A percentile compares a stretch with the other conserved stretches of the same genome.
Evolutionary conservation across 2,888 invertebrate species (phyloP).

Genomic region (Watsonalla cultraria): DNA sequence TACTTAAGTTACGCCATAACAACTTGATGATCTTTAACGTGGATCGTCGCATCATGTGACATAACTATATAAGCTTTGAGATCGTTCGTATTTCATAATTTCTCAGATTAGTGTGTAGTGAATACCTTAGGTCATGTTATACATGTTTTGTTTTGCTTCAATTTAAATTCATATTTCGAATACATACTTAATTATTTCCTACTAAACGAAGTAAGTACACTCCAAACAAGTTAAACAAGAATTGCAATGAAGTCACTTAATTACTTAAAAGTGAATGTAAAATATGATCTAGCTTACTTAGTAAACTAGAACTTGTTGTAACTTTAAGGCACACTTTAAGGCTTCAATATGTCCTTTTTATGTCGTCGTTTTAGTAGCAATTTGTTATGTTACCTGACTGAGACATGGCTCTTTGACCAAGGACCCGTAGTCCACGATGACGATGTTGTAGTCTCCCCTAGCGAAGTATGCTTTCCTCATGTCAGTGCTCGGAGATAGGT

Average conservation of each 20-base stretch:
- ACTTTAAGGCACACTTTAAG: too few relatives aligned
- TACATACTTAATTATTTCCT: neutral
- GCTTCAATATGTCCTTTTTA: too few relatives aligned
- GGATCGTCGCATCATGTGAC: too few relatives aligned
- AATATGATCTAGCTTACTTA: neutral
- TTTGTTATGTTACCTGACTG: conserved; percentile 77
- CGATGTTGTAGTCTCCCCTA: conserved; percentile 89
- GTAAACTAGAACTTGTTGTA: neutral
- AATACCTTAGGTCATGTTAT: too few relatives aligned
- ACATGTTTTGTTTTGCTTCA: too few relatives aligned
- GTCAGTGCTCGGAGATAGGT: conserved; percentile 90
- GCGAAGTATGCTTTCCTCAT: conserved; percentile 90
- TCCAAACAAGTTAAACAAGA: neutral
- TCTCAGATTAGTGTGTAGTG: too few relatives aligned
- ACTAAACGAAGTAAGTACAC: neutral
- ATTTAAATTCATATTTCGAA: neutral
- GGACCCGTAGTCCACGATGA: conserved; percentile 90
- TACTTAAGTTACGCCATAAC: too few relatives aligned
- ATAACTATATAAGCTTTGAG: too few relatives aligned
- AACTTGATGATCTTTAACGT: too few relatives aligned
- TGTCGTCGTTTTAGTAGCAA: too few relatives aligned
- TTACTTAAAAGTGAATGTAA: neutral
- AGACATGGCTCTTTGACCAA: conserved; percentile 91
- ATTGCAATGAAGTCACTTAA: neutral
- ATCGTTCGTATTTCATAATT: too few relatives aligned